Conservation (phyloP, 2,888 invertebrate species). For the Trissonchulus latispiculum region DNA sequence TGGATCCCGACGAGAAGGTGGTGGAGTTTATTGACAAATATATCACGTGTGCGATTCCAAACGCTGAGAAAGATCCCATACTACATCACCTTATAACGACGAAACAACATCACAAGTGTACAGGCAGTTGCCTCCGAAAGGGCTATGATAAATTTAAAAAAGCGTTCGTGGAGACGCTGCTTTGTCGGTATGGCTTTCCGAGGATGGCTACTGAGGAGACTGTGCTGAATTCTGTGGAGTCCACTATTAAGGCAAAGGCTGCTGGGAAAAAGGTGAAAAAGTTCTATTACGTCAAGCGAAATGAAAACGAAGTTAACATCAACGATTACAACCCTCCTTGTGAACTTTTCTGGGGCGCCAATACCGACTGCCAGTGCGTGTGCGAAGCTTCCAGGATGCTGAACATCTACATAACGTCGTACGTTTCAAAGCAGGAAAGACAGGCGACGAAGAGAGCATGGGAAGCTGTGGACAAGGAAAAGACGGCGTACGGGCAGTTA, state of each 20-base stretch:
- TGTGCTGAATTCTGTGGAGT: neutral
- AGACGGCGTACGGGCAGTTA: neutral
- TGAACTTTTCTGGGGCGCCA: conserved; percentile 13
- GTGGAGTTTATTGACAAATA: conserved; percentile 3
- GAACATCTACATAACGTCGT: conserved; percentile 6
- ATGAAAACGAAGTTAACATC: neutral
- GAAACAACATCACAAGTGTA: conserved; percentile 15
- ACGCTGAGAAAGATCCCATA: neutral
- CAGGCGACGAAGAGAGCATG: neutral
- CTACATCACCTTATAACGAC: neutral
- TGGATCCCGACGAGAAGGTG: conserved; percentile 9
- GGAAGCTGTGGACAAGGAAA: neutral
- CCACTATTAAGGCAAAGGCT: neutral
- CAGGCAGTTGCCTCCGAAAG: neutral
- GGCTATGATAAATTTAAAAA: too few species aligned
- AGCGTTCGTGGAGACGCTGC: too few species aligned
- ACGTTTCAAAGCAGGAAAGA: conserved; percentile 15
- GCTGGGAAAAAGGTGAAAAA: neutral
- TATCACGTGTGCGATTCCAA: conserved; percentile 14
- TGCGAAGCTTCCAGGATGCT: neutral
- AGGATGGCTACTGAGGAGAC: neutral
- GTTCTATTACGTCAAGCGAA: neutral
- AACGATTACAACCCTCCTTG: conserved; percentile 21
- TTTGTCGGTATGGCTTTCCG: conserved; percentile 18
- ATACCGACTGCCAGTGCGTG: conserved; percentile 20